Conservation (phyloP, 2,113 vertebrate species). For the Gopherus evgoodei region DNA sequence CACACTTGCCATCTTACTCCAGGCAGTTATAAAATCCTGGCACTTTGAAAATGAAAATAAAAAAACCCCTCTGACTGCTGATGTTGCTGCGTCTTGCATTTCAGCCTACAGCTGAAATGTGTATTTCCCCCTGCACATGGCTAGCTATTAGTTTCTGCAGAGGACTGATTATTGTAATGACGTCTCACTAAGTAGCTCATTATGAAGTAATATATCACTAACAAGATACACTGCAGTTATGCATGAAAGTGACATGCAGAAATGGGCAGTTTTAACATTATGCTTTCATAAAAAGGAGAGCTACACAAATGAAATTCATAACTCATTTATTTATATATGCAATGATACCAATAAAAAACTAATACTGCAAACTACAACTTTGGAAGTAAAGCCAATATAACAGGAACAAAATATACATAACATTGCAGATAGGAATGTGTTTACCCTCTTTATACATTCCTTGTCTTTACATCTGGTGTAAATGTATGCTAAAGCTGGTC, state of each 20-base stretch:
- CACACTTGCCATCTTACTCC: not conserved
- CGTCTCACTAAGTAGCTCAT: not conserved
- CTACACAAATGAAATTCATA: conserved; percentile 79
- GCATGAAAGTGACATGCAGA: not conserved
- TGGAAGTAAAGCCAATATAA: conserved; percentile 85
- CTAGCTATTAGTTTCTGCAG: not conserved
- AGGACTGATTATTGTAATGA: no score
- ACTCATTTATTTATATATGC: conserved; percentile 84
- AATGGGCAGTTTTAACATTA: not conserved
- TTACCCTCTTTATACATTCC: conserved; percentile 79
- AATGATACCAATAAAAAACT: conserved; percentile 83
- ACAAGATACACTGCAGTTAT: conserved; percentile 18
- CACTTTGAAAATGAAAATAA: not conserved
- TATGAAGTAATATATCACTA: conserved; percentile 24
- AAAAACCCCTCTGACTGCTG: not conserved
- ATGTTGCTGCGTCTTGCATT: not conserved
- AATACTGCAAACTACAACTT: conserved; percentile 83
- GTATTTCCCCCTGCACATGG: not conserved
- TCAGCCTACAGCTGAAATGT: not conserved
- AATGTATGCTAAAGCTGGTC: conserved; percentile 75
- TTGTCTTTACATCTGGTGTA: conserved; percentile 77
- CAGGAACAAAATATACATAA: conserved; percentile 84
- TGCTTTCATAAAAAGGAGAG: conserved; percentile 72
- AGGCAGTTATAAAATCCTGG: not conserved
- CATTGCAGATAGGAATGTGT: conserved; percentile 78